Evolutionary conservation across 2,797 vertebrate genomes (phyloP), one percentile per base, ranked within the genome.

Genomic region (Rhincodon typus): DNA sequence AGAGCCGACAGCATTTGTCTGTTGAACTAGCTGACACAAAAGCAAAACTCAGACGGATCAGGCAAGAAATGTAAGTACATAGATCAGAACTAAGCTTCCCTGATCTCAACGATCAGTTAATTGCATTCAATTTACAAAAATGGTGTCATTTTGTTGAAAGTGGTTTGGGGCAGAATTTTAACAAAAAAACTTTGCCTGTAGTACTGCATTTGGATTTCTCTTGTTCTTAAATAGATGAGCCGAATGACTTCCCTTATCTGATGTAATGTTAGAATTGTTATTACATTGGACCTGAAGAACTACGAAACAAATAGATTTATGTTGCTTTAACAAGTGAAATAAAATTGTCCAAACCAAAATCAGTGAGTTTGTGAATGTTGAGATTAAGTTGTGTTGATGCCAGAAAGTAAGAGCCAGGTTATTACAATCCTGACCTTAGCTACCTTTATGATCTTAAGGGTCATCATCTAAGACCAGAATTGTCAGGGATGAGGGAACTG

Each of bases 11-110:
- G 96, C 99, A 99, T 97, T 98, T 99, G 87, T 99, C 99, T 0
- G 99, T 99, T 96, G 99, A 99, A 97, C 96, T 99, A 95, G 99
- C 99, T 13, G 99, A 99, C 77, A 99, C 99, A 96, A 99, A 99
- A 97, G 99, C 99, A 96, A 99, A 98, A 97, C 99, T 99, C 97
- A 97, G 99, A 96, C 98, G 99, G 94, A 98, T 99, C 84, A 98
- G 99, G 62, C 99, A 99, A 96, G 99, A 99, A 97, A 98, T 99
- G 99, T 99, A 97, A 99, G 99, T 99, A 96, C 90, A 93, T 0
- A 27, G 94, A n/a, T 94, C 77, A 15, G 94, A 95, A 91, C 15
- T 91, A n/a, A 19, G 70, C 46, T 72, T 13, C 19, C 69, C 46
- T 50, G 46, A 50, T 50, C 4, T 50, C 46, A 50, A 50, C 3